Conservation (phyloP, 2,888 invertebrate genomes). For the Biston stratarius region DNA sequence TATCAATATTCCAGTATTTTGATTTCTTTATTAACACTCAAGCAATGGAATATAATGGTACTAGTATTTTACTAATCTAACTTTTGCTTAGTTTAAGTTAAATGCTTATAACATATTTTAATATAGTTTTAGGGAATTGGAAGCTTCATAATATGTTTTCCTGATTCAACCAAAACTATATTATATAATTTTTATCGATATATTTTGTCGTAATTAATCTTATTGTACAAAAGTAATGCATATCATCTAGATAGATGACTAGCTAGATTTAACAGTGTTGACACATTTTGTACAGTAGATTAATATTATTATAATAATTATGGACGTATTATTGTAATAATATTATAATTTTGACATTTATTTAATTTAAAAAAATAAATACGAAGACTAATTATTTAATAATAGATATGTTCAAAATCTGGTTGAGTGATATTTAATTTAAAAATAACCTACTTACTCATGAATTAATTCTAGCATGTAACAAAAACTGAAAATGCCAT, state of each 20-base stretch:
- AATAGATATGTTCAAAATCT: no score
- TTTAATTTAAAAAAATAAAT: no score
- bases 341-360: no score
- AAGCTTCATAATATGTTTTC: not conserved
- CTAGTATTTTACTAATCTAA: not conserved
- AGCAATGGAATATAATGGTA: not conserved
- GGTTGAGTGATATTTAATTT: no score
- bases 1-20: conserved; percentile 26
- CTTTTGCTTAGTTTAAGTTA: no score
- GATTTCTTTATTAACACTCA: not conserved
- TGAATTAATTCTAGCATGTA: no score
- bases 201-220: not conserved
- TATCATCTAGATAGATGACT: not conserved
- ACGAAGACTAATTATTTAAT: no score
- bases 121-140: no score
- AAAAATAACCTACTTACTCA: no score
- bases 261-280: not conserved
- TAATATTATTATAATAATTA: not conserved
- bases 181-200: not conserved
- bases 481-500: no score
- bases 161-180: not conserved
- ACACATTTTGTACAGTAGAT: not conserved
- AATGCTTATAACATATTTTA: no score
- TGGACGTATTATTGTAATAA: no score
- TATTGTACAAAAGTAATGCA: not conserved